phyloP scores from a whole-genome alignment of 2,888 invertebrate genomes.

The Zelleria hepariella region DNA sequence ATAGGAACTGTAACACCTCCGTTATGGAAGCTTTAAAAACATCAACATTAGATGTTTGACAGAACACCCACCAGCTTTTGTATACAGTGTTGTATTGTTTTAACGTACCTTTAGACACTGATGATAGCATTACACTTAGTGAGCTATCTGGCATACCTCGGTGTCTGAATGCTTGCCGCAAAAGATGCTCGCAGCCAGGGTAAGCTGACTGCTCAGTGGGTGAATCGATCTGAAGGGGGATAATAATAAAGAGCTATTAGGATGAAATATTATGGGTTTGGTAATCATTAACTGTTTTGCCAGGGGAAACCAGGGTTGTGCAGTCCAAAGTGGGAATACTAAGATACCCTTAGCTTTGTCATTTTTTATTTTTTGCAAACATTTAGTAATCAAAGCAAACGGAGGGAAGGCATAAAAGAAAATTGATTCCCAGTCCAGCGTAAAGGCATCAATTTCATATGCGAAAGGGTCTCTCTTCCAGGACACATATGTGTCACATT shows the following conservation, averaged over 20 bases:
- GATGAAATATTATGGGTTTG: not conserved
- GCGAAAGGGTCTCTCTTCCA: constrained; percentile 2
- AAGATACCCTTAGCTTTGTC: not conserved
- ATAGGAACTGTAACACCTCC: no score
- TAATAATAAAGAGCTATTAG: not conserved
- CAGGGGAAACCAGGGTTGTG: not conserved
- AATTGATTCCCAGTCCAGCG: not conserved
- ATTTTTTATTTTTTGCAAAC: not conserved
- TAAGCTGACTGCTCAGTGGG: not conserved
- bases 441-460: not conserved
- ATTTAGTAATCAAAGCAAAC: not conserved
- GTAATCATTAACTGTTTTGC: not conserved
- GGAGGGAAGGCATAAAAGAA: constrained; percentile 6
- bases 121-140: not conserved
- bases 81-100: no score
- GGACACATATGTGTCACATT: not conserved
- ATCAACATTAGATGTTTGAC: no score
- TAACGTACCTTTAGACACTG: not conserved
- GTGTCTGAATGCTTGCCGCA: not conserved
- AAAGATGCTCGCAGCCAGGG: not conserved
- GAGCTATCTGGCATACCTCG: not conserved
- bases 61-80: no score
- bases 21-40: no score
- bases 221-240: not conserved
- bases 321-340: not conserved